Conservation (phyloP, 1,140 invertebrate genomes). For the Drosophila lini region DNA sequence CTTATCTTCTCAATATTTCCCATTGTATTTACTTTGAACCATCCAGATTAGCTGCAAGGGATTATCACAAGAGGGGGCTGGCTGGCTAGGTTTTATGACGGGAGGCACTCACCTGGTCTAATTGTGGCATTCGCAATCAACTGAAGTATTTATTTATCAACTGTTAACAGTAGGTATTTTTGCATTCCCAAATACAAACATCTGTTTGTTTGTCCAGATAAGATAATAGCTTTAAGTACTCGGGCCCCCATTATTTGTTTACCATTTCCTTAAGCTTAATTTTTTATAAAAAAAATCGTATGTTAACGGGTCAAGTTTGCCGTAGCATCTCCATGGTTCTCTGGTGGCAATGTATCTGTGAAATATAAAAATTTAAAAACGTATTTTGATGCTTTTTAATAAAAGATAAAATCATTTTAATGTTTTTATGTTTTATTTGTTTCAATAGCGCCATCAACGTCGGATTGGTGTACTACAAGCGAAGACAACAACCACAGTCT, state of each 20-base stretch:
- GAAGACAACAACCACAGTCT: too few species aligned
- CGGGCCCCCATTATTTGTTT: background rate
- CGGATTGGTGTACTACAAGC: too few species aligned
- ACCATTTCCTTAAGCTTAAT: too few species aligned
- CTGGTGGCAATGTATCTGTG: too few species aligned
- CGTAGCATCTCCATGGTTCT: too few species aligned
- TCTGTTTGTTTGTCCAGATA: conserved; percentile 40
- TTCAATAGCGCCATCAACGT: too few species aligned
- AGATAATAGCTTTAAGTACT: conserved; percentile 7
- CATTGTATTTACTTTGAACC: background rate
- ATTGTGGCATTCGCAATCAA: conserved; percentile 22
- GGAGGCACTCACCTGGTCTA: conserved; percentile 20
- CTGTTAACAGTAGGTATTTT: conserved; percentile 20
- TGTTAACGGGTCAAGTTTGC: too few species aligned
- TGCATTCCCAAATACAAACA: conserved; percentile 23
- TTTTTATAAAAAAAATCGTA: too few species aligned
- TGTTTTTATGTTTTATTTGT: too few species aligned
- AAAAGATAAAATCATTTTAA: too few species aligned
- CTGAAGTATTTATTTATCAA: conserved; percentile 11
- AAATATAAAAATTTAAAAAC: too few species aligned
- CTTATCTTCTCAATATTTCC: conserved; percentile 6
- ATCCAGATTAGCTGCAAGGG: conserved; percentile 5
- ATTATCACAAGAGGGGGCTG: conserved; percentile 9
- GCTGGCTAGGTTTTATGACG: background rate
- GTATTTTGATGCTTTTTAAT: too few species aligned